These are phyloP conservation scores for Drosophila anceps DNA, from an alignment of 2,888 invertebrate genomes.

Conservation along the genomic window DNA sequence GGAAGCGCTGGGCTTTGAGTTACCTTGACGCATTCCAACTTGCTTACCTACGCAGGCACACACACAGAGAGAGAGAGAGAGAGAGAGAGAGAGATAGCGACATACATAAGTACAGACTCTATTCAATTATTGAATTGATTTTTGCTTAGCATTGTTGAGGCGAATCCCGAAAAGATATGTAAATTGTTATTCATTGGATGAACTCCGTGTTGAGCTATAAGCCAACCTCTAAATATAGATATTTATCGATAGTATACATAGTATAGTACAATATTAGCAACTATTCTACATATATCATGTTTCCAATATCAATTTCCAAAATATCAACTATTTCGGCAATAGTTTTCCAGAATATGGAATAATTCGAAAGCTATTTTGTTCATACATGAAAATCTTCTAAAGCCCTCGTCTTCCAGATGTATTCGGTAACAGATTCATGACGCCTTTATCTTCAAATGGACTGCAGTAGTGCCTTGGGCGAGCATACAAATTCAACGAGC, in stretches of 20 bases:
- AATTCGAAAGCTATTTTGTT: too few relatives aligned
- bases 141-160: not conserved
- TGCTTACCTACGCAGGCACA: not conserved
- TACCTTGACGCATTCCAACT: not conserved
- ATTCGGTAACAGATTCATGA: too few relatives aligned
- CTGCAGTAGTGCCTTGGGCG: too few relatives aligned
- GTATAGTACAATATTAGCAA: too few relatives aligned
- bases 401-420: too few relatives aligned
- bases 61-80: not conserved
- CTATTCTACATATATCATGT: not conserved
- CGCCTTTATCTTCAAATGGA: too few relatives aligned
- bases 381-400: too few relatives aligned
- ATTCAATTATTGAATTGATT: conserved; percentile 12
- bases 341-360: too few relatives aligned
- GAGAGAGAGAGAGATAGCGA: too few relatives aligned
- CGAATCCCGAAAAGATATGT: not conserved
- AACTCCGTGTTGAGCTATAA: not conserved
- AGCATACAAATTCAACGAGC: too few relatives aligned
- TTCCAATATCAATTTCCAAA: not conserved
- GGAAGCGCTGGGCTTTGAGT: not conserved
- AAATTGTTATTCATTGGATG: conserved; percentile 1
- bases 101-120: not conserved
- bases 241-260: not conserved
- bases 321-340: too few relatives aligned
- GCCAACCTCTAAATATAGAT: not conserved